phyloP scores from a whole-genome alignment of 2,797 vertebrate species.

The Spinibarbus caldwelli region DNA sequence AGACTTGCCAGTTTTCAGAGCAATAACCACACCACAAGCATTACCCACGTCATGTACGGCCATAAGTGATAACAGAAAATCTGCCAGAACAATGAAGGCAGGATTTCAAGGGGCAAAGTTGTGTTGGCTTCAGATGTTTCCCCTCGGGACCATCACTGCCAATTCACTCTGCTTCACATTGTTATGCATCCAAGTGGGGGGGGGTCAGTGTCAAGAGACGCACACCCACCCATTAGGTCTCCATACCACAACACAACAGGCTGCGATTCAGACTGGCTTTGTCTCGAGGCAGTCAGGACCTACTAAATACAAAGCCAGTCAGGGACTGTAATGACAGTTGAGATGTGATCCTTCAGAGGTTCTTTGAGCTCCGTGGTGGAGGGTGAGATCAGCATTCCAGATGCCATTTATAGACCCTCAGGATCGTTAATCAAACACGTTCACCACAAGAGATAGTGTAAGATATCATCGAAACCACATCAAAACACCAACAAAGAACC shows the following conservation, averaged over 20 bases:
- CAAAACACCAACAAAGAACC: conserved; percentile 59
- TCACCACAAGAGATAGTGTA: conserved; percentile 61
- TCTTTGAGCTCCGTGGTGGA: conserved; percentile 53
- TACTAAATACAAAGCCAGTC: conserved; percentile 58
- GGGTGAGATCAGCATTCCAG: conserved; percentile 72
- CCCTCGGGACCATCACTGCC: conserved; percentile 42
- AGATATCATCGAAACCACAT: conserved; percentile 68
- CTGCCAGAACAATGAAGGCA: conserved; percentile 56
- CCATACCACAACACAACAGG: conserved; percentile 54
- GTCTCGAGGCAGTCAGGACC: conserved; percentile 61
- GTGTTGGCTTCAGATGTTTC: conserved; percentile 52
- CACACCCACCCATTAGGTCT: conserved; percentile 61
- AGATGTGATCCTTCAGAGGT: conserved; percentile 47
- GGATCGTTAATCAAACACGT: conserved; percentile 77
- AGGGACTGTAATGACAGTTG: conserved; percentile 65
- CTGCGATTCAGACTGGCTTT: conserved; percentile 50
- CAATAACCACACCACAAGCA: conserved; percentile 61
- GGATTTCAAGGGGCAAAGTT: conserved; percentile 45
- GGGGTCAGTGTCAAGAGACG: conserved; percentile 48
- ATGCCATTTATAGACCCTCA: conserved; percentile 69
- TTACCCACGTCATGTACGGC: conserved; percentile 55
- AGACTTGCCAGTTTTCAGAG: conserved; percentile 39
- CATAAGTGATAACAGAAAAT: conserved; percentile 62
- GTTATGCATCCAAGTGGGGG: conserved; percentile 46
- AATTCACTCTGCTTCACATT: conserved; percentile 39